Base-by-base conservation (phyloP, 2,888 invertebrate species). In the Chromoteleia sp. region DNA sequence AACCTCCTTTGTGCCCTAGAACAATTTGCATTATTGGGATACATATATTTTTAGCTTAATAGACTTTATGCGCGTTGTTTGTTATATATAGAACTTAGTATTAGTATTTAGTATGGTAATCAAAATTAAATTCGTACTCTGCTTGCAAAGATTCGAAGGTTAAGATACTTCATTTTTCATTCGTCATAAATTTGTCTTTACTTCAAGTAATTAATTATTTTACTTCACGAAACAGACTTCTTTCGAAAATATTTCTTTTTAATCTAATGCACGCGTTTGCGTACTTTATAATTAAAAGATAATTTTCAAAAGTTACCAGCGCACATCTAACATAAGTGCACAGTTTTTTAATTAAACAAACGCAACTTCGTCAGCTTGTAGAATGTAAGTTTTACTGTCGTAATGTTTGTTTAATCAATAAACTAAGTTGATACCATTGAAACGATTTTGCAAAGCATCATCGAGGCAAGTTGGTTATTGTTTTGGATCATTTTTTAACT, bases 351-450 rank as follows among this genome's bases (percentile, higher is more conserved):
- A 65, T 50, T 50, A 50, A 36, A 65, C 19, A 21, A 30, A 63
- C 48, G 33, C n/a, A 48, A 63, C 61, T 48, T 33, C 48, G 48
- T 63, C 61, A 63, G 33, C 61, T 30, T 33, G 45, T 19, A 19
- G 19, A 43, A 30, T 33, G 33, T 12, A 63, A 63, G 45, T 48
- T 63, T 48, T 30, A 17, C 61, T 12, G 19, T 25, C 5, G 50
- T 39, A 4, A 17, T 25, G 39, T 65, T 50, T 48, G 50, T 65
- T 50, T 50, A 48, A 50, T 65, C 63, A 65, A 50, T 65, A 65
- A 48, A 50, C 39, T 65, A 48, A 48, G 14, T 25, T 50, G 21
- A 17, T 19, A 6, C 36, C 8, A 17, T 25, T 25, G 15, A 50
- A 65, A 50, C 63, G 36, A 50, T 50, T 39, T 50, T n/a, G 36